Evolutionary conservation across 2,888 invertebrate genomes (phyloP).

Genomic region (Lapara coniferarum): DNA sequence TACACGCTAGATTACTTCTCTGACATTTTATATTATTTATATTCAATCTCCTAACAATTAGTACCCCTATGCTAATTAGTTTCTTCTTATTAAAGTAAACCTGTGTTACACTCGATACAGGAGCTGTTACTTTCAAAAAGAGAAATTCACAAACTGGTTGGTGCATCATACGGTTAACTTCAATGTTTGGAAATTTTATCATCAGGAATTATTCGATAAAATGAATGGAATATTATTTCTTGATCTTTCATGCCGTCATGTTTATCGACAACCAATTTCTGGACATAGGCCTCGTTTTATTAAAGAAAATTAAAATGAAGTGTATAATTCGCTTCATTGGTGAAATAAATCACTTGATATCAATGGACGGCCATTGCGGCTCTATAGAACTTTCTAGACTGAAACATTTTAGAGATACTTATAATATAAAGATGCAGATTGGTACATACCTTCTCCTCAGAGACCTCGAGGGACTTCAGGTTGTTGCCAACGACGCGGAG

Average conservation of each 20-base stretch:
- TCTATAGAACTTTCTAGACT: slow-evolving; percentile 5
- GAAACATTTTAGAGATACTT: slow-evolving; percentile 27
- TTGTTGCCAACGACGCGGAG: slow-evolving; percentile 99
- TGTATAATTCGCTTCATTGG: not conserved
- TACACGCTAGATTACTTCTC: slow-evolving; percentile 55
- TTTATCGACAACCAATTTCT: not conserved
- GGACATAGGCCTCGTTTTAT: slow-evolving; percentile 1
- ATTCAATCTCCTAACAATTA: slow-evolving; percentile 6
- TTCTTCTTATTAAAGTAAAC: not conserved
- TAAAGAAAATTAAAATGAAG: not conserved
- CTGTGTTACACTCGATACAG: slow-evolving; percentile 22
- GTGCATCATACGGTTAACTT: slow-evolving; percentile 64
- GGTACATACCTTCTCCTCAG: slow-evolving; percentile 97
- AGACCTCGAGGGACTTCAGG: slow-evolving; percentile 99
- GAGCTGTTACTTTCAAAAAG: slow-evolving; percentile 19
- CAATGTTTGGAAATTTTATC: not conserved
- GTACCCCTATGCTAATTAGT: not conserved
- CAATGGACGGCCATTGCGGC: slow-evolving; percentile 8
- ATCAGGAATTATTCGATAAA: not conserved
- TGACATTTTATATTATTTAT: slow-evolving; percentile 17
- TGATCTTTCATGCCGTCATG: not conserved
- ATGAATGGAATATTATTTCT: not conserved
- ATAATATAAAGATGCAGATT: slow-evolving; percentile 34
- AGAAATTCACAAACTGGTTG: slow-evolving; percentile 55
- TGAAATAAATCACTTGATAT: not conserved